Conservation (phyloP, 2,113 vertebrate species). For the Elachura formosa region DNA sequence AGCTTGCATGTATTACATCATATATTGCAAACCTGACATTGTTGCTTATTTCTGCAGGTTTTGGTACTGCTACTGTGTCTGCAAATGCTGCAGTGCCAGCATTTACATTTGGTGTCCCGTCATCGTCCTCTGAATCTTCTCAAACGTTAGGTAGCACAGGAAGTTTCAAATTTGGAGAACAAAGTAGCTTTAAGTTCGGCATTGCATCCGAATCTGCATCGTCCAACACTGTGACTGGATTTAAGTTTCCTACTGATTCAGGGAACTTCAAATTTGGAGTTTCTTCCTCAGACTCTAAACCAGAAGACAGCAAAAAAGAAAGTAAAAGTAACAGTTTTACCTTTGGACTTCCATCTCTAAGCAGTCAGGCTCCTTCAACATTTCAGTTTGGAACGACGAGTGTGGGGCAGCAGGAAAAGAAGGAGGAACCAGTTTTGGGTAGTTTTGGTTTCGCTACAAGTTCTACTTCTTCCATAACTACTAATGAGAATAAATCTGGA, state of each 20-base stretch:
- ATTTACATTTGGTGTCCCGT: conserved; percentile 75
- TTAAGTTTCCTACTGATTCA: conserved; percentile 67
- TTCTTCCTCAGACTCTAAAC: conserved; percentile 64
- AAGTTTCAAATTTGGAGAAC: conserved; percentile 83
- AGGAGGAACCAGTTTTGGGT: conserved; percentile 66
- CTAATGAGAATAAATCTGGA: conserved; percentile 73
- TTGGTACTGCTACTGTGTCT: conserved; percentile 64
- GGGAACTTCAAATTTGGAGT: conserved; percentile 75
- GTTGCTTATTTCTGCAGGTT: conserved; percentile 56
- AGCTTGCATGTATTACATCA: neutral
- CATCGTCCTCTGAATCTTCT: conserved; percentile 67
- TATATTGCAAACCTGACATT: neutral
- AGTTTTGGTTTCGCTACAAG: conserved; percentile 78
- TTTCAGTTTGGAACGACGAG: conserved; percentile 72
- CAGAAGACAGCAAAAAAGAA: conserved; percentile 77
- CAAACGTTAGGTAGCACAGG: conserved; percentile 63
- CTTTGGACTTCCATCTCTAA: conserved; percentile 73
- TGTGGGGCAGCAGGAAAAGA: conserved; percentile 72
- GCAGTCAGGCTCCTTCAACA: conserved; percentile 47
- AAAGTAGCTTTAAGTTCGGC: conserved; percentile 73
- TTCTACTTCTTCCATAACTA: conserved; percentile 51
- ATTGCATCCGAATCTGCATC: conserved; percentile 64
- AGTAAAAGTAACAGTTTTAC: conserved; percentile 75
- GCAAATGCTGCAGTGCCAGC: conserved; percentile 52
- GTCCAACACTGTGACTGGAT: conserved; percentile 49